Percentiles rank a stretch among this genome's conserved stretches.
phyloP scores from a whole-genome alignment of 1,140 invertebrate species.

The Macrocentrus cingulum region DNA sequence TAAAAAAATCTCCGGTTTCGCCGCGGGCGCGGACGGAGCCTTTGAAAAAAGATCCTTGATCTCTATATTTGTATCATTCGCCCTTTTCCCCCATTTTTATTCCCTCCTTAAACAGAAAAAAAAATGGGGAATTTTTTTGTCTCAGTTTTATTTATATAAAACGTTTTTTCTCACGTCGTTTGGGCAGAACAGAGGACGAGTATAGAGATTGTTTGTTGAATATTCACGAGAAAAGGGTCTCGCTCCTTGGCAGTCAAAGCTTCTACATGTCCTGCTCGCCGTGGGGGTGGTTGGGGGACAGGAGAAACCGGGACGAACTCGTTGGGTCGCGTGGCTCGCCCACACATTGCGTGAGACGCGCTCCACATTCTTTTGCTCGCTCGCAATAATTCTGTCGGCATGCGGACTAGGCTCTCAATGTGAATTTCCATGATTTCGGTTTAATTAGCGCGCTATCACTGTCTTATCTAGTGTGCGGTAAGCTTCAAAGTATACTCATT shows the following conservation, averaged over 20 bases:
- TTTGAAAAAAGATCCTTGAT: conserved; percentile 22
- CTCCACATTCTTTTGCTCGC: conserved; percentile 25
- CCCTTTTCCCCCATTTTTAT: too few species aligned
- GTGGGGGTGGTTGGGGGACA: too few species aligned
- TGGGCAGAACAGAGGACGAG: too few species aligned
- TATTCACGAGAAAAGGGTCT: conserved; percentile 13
- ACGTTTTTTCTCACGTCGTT: not conserved
- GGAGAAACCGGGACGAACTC: too few species aligned
- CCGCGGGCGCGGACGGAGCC: conserved; percentile 12
- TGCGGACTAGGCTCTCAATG: not conserved
- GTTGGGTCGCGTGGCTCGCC: conserved; percentile 50
- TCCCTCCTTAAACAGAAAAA: too few species aligned
- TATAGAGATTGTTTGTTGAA: conserved; percentile 20
- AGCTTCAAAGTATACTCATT: conserved; percentile 2
- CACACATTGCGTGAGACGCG: conserved; percentile 41
- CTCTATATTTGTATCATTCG: conserved; percentile 6
- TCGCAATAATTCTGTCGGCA: conserved; percentile 22
- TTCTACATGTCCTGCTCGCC: conserved; percentile 4
- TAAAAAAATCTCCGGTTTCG: conserved; percentile 25
- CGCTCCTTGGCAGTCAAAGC: too few species aligned
- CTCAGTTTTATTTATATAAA: not conserved
- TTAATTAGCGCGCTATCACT: conserved; percentile 35
- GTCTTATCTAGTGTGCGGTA: conserved; percentile 7
- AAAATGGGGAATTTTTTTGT: not conserved
- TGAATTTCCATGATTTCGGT: conserved; percentile 31